Evolutionary conservation across 2,797 vertebrate genomes (phyloP).

Genomic region (Zonotrichia albicollis): DNA sequence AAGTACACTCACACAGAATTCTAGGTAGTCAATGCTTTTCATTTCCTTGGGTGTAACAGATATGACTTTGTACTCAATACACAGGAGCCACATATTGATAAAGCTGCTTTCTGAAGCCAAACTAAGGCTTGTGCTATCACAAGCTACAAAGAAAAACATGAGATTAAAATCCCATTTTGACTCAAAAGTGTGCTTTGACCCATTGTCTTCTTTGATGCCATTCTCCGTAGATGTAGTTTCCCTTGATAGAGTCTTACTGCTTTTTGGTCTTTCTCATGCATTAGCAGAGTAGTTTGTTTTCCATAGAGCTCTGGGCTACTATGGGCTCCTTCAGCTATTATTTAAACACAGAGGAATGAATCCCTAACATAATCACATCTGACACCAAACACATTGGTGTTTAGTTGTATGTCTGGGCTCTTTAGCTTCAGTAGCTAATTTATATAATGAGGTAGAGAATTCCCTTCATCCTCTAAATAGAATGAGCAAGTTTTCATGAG

Average conservation of each 20-base stretch:
- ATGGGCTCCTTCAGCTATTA: background rate
- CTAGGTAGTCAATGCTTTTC: background rate
- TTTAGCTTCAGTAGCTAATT: background rate
- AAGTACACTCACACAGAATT: background rate
- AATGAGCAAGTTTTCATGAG: background rate
- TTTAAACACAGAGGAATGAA: background rate
- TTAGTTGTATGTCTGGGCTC: background rate
- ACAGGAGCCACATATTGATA: background rate
- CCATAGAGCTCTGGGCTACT: background rate
- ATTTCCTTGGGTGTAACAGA: background rate
- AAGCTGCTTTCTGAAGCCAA: background rate
- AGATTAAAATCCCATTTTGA: background rate
- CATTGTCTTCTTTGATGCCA: background rate
- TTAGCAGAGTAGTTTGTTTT: background rate
- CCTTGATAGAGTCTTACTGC: background rate
- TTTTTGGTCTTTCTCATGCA: background rate
- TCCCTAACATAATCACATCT: background rate
- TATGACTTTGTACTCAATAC: background rate
- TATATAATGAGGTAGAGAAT: background rate
- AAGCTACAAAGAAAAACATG: background rate
- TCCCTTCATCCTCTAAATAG: background rate
- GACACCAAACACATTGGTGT: background rate
- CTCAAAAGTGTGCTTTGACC: background rate
- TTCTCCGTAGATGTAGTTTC: background rate
- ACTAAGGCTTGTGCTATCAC: background rate